phyloP scores from a whole-genome alignment of 2,797 vertebrate genomes.

The Scomberomorus guttatus region DNA sequence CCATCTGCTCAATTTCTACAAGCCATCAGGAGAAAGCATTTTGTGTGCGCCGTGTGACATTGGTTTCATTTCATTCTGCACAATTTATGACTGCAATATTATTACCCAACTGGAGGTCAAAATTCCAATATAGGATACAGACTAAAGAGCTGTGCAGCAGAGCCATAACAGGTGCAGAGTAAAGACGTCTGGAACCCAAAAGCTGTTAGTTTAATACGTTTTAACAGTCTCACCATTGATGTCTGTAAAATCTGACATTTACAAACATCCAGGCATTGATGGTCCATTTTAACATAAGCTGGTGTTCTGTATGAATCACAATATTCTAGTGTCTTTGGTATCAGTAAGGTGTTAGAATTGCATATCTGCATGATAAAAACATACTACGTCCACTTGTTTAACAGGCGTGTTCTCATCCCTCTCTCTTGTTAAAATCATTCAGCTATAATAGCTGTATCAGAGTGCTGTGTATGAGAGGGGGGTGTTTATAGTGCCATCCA shows the following conservation, averaged over 20 bases:
- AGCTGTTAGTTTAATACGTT: not conserved
- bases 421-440: conserved; percentile 20
- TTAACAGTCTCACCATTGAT: not conserved
- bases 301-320: not conserved
- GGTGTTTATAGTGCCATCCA: conserved; percentile 39
- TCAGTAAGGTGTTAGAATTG: not conserved
- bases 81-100: conserved; percentile 33
- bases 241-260: not conserved
- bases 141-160: not conserved
- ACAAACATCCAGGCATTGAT: not conserved
- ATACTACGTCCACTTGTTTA: not conserved
- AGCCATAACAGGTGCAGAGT: not conserved
- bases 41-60: not conserved
- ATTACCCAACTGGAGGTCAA: conserved; percentile 13
- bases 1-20: conserved; percentile 35
- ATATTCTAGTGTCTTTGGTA: not conserved
- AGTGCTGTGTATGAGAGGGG: not conserved
- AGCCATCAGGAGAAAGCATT: conserved; percentile 9
- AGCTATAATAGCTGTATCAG: conserved; percentile 20
- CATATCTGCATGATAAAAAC: conserved; percentile 1
- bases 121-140: conserved; percentile 1
- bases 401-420: conserved; percentile 1
- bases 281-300: not conserved
- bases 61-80: conserved; percentile 33
- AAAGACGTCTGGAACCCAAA: not conserved